Evolutionary conservation across 2,797 vertebrate genomes (phyloP).

Genomic region (Pempheris klunzingeri): DNA sequence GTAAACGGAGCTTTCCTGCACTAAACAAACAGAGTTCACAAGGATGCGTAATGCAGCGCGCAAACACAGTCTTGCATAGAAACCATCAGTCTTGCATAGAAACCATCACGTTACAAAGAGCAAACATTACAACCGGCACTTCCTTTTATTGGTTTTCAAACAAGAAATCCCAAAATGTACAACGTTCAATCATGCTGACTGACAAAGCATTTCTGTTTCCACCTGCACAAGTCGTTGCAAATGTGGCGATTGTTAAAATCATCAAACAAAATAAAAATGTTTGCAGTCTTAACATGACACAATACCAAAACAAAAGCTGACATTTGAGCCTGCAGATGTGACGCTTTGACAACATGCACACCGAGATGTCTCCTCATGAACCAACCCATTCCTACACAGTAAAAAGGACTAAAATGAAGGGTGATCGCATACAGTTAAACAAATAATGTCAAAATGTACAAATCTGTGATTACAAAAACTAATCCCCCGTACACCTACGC

Average conservation of each 20-base stretch:
- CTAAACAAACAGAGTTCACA: too few relatives aligned
- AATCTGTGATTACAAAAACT: conserved; percentile 63
- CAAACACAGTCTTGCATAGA: too few relatives aligned
- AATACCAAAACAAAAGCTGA: not conserved
- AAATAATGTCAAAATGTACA: conserved; percentile 59
- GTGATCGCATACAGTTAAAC: conserved; percentile 30
- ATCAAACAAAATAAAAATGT: conserved; percentile 37
- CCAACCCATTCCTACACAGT: conserved; percentile 6
- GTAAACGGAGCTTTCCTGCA: too few relatives aligned
- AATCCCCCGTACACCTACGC: conserved; percentile 39
- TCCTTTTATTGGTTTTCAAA: conserved; percentile 60
- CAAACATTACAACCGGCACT: conserved; percentile 10
- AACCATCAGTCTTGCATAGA: too few relatives aligned
- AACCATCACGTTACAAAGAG: not conserved
- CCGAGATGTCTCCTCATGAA: too few relatives aligned
- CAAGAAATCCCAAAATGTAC: conserved; percentile 48
- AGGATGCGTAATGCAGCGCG: too few relatives aligned
- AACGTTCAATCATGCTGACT: conserved; percentile 23
- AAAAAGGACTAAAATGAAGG: conserved; percentile 20
- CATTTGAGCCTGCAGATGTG: not conserved
- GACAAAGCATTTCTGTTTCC: conserved; percentile 19
- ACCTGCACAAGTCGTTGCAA: conserved; percentile 14
- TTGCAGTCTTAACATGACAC: not conserved
- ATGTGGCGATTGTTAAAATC: conserved; percentile 45
- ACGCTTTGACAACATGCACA: conserved; percentile 17